Base-by-base conservation (phyloP, 2,113 vertebrate genomes). In the Guaruba guarouba region DNA sequence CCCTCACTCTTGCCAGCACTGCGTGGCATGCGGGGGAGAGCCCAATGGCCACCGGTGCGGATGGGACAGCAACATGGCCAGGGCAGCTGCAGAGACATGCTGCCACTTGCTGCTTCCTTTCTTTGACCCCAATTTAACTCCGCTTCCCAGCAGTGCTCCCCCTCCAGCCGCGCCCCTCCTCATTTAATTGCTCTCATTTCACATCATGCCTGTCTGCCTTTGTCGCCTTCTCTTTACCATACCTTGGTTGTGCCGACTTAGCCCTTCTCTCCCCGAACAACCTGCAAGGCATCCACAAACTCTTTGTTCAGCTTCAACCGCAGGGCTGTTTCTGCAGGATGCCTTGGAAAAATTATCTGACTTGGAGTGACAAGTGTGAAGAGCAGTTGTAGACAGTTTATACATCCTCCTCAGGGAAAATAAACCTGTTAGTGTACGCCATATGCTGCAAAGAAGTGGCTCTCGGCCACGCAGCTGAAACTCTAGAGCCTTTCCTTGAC, bases 341-440 rank as follows among this genome's bases (percentile, higher is more conserved):
- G 67, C 82, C 71, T 88, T 25, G 49, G 94, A 86, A 90, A 95
- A 93, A 88, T 82, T 79, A 59, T 62, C 70, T 95, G 94, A 94
- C 90, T 93, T 94, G 54, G 84, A 92, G 74, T 95, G 94, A 95
- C 91, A 97, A 96, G 95, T 95, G 93, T 93, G 95, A 95, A 94
- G 94, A 95, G 94, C 91, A 91, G 82, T 95, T 95, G 93, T 90
- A 95, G 90, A 94, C 95, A 96, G 95, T 97, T 97, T 97, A 94
- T 96, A 73, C 87, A 80, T 74, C 90, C 87, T 97, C 90, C 96
- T 96, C 71, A 7, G 91, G 92, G 92, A 95, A 91, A 90, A 96
- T 91, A 95, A 97, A 97, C 95, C 93, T 88, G 95, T 88, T 96
- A 97, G 90, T 95, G 85, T 76, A 71, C 0, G 68, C 91, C 95